Percentiles rank a stretch among this genome's conserved stretches.
phyloP scores from a whole-genome alignment of 2,888 invertebrate species.

The Megamerina dolium region DNA sequence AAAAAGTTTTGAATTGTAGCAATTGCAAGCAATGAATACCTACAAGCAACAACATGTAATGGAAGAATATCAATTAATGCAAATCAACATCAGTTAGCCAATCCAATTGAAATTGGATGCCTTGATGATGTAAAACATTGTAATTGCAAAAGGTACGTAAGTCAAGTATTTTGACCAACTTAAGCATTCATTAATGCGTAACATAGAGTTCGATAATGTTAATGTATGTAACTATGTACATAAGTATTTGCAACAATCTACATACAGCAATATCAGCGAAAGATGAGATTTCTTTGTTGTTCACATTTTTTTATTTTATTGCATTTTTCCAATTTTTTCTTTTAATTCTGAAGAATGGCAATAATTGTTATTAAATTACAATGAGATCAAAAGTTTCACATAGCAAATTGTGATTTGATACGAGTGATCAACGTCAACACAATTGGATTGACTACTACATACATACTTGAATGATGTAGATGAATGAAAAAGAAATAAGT shows the following conservation, averaged over 20 bases:
- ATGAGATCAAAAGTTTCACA: slow-evolving; percentile 1
- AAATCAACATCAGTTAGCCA: slow-evolving; percentile 9
- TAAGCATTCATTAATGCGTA: slow-evolving; percentile 45
- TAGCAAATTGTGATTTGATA: too few relatives aligned
- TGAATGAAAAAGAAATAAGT: too few relatives aligned
- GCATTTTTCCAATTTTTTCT: too few relatives aligned
- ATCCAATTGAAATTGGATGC: slow-evolving; percentile 5
- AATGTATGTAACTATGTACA: too few relatives aligned
- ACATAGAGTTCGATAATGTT: slow-evolving; percentile 27
- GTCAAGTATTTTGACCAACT: slow-evolving; percentile 40
- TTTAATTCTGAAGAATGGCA: neutral
- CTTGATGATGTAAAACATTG: too few relatives aligned
- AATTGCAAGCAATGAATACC: neutral
- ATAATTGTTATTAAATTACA: slow-evolving; percentile 6
- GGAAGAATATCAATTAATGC: slow-evolving; percentile 5
- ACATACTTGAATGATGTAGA: too few relatives aligned
- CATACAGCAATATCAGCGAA: too few relatives aligned
- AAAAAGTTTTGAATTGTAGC: neutral
- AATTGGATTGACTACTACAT: too few relatives aligned
- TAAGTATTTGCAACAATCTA: too few relatives aligned
- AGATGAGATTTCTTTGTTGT: too few relatives aligned
- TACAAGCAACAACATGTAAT: neutral
- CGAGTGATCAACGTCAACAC: too few relatives aligned
- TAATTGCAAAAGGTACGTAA: slow-evolving; percentile 14
- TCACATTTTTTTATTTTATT: too few relatives aligned